Conservation (phyloP, 1,140 invertebrate species). For the Hesperophylax magnus region DNA sequence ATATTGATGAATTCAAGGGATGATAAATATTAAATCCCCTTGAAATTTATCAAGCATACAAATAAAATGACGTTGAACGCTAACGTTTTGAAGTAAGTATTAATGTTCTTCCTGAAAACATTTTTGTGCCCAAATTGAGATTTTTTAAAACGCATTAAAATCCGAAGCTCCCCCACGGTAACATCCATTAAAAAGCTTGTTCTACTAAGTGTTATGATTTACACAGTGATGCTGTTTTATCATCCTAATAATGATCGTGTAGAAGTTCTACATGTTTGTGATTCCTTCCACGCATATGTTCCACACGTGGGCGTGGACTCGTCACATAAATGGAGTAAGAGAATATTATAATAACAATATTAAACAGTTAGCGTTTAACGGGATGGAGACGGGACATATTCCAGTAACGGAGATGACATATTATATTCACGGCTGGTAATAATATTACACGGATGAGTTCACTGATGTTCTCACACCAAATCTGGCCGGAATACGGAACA, state of each 20-base stretch:
- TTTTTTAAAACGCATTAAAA: background rate
- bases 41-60: no score
- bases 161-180: background rate
- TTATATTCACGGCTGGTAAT: slow-evolving; percentile 4
- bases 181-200: slow-evolving; percentile 21
- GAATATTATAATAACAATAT: background rate
- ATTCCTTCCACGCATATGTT: slow-evolving; percentile 11
- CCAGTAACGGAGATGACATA: slow-evolving; percentile 37
- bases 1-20: no score
- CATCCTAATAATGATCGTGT: background rate
- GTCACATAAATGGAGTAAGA: background rate
- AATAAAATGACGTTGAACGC: no score
- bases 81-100: background rate
- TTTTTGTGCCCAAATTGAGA: background rate
- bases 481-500: background rate
- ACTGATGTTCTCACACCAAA: background rate
- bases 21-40: no score
- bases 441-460: slow-evolving; percentile 3
- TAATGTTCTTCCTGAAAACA: background rate
- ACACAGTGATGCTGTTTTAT: slow-evolving; percentile 7
- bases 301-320: slow-evolving; percentile 12
- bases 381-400: background rate
- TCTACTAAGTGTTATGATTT: background rate
- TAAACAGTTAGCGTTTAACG: slow-evolving; percentile 9
- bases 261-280: background rate